A percentile compares a stretch with the other conserved stretches of the same genome.
phyloP scores from a whole-genome alignment of 2,888 invertebrate species.

The Peribatodes rhomboidaria region DNA sequence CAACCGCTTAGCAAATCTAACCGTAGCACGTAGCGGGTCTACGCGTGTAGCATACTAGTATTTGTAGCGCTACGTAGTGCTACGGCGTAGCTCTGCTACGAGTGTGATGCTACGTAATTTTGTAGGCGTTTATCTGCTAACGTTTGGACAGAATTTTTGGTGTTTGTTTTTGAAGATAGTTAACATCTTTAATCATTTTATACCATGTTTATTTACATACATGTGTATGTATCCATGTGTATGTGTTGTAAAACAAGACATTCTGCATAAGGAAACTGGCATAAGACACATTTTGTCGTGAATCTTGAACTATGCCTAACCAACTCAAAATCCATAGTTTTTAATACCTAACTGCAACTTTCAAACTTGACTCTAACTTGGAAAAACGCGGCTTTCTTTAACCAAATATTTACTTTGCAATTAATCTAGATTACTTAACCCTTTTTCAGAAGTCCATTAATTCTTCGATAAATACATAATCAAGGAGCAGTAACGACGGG shows the following conservation, averaged over 20 bases:
- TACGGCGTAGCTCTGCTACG: conserved; percentile 9
- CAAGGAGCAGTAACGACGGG: conserved; percentile 26
- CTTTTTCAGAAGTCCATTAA: conserved; percentile 24
- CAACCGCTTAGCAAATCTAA: conserved; percentile 41
- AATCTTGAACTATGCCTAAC: too few relatives aligned
- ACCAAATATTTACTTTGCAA: conserved; percentile 10
- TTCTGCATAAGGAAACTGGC: too few relatives aligned
- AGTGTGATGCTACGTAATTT: conserved; percentile 24
- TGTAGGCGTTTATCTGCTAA: background rate
- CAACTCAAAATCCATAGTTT: too few relatives aligned
- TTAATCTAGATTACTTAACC: conserved; percentile 30
- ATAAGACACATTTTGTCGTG: too few relatives aligned
- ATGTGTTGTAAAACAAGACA: too few relatives aligned
- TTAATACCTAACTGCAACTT: background rate
- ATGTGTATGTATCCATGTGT: too few relatives aligned
- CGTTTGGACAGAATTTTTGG: too few relatives aligned
- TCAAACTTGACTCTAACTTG: background rate
- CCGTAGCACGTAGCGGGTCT: conserved; percentile 42
- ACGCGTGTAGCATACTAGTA: conserved; percentile 23
- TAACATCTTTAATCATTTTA: too few relatives aligned
- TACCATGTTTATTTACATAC: too few relatives aligned
- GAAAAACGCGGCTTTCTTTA: background rate
- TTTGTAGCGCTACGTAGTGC: conserved; percentile 20
- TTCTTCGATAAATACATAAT: conserved; percentile 42
- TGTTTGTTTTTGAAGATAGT: too few relatives aligned